Evolutionary conservation across 1,140 invertebrate species (phyloP), one percentile per base, ranked within the genome.

Genomic region (Listronotus oregonensis): DNA sequence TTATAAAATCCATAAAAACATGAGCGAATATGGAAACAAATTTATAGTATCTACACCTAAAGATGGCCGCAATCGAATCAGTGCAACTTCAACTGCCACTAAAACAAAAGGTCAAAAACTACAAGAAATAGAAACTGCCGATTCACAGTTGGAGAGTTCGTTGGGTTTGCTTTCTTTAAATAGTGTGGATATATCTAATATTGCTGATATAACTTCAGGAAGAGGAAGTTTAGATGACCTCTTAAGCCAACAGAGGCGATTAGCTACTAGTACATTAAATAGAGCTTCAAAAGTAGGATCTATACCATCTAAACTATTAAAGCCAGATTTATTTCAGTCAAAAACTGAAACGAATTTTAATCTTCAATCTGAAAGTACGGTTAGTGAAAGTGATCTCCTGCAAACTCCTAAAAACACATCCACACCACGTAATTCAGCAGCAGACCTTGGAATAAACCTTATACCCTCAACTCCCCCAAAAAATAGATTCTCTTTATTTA

Each of bases 361-460:
- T 56, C 34, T 58, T 50, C 64, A n/a, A 15, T 44, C 60, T 57
- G 66, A 65, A 17, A 74, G 73, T 62, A 74, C 73, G 34, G 51
- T 74, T 10, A 74, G 55, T 63, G 73, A 74, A 54, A 73, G 69
- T 61, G 73, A 74, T 65, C 60, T 74, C 40, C 21, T 73, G 8
- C 18, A 47, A 50, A 67, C 55, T 10, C 64, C 63, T n/a, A 66
- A 63, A 49, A 69, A 69, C 40, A 66, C 58, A 47, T 73, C 71
- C 15, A 74, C 71, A 11, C 71, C 73, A 18, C 18, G 68, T 14
- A 15, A 43, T 39, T 71, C 70, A 21, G 21, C 61, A 21, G 17
- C 21, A 7, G 55, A 46, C 15, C 7, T 43, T 7, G 17, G 6
- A 40, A 12, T 32, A 27, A n/a, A 56, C 32, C 0, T 18, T 52